A percentile compares a stretch with the other conserved stretches of the same genome.
phyloP scores from a whole-genome alignment of 2,888 invertebrate genomes.

The Ypsolopha sequella region DNA sequence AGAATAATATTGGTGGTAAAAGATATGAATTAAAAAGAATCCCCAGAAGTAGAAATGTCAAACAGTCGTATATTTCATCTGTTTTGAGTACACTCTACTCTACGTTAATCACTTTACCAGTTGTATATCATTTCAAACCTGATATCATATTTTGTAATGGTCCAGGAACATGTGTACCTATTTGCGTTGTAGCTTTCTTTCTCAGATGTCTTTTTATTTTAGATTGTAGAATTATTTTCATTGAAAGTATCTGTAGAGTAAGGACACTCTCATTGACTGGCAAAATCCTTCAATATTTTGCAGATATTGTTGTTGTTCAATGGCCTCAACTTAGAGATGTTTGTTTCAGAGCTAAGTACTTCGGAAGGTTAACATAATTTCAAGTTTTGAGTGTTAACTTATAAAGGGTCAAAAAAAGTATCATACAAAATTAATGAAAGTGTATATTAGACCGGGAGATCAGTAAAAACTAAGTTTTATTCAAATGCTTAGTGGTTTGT shows the following conservation, averaged over 20 bases:
- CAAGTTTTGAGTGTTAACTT: not conserved
- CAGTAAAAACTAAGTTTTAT: constrained; percentile 4
- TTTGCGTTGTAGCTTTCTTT: constrained; percentile 84
- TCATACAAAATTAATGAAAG: constrained; percentile 21
- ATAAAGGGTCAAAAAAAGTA: not conserved
- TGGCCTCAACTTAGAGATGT: constrained; percentile 84
- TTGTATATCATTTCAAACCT: constrained; percentile 78
- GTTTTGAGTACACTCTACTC: constrained; percentile 83
- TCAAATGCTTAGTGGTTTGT: no score
- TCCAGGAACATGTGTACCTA: constrained; percentile 96
- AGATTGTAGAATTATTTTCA: constrained; percentile 84
- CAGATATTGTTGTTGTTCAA: constrained; percentile 91
- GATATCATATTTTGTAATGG: constrained; percentile 93
- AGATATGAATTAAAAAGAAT: constrained; percentile 72
- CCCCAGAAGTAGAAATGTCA: constrained; percentile 88
- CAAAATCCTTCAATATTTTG: constrained; percentile 84
- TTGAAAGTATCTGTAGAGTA: constrained; percentile 97
- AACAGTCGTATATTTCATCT: constrained; percentile 86
- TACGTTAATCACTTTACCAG: constrained; percentile 75
- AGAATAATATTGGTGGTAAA: constrained; percentile 26
- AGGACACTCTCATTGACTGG: constrained; percentile 90
- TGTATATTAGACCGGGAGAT: constrained; percentile 22
- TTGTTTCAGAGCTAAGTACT: constrained; percentile 79
- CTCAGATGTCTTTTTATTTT: constrained; percentile 77
- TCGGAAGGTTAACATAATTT: constrained; percentile 77